phyloP scores from a whole-genome alignment of 2,113 vertebrate genomes.

The Tragulus kanchil region DNA sequence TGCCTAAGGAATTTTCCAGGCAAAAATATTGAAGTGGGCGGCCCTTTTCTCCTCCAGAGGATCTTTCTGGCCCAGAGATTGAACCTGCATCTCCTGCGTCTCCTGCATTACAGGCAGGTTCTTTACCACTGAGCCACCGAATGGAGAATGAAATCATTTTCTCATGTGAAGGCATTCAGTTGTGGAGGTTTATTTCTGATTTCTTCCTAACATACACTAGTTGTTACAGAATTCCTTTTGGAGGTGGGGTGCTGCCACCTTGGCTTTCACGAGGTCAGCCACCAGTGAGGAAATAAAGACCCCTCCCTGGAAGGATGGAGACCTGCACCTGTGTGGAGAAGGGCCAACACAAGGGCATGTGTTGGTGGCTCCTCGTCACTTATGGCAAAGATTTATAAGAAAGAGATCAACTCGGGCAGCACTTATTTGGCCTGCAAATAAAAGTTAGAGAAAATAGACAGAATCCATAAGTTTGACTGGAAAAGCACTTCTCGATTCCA shows the following conservation, averaged over 20 bases:
- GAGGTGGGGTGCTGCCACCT: background rate
- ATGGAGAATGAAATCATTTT: background rate
- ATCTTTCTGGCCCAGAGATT: background rate
- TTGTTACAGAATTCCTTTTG: no score
- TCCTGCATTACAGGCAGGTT: background rate
- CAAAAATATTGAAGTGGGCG: background rate
- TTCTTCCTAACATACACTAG: background rate
- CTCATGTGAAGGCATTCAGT: background rate
- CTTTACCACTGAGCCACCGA: background rate
- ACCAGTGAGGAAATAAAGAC: fast-evolving
- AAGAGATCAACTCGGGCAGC: background rate
- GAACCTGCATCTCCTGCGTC: background rate
- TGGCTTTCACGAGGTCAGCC: background rate
- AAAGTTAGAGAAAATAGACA: background rate
- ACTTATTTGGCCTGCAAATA: background rate
- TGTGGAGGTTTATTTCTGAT: background rate
- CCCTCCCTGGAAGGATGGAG: fast-evolving
- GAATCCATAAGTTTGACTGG: background rate
- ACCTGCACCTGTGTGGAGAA: fast-evolving
- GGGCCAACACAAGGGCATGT: fast-evolving
- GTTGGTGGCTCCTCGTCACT: background rate
- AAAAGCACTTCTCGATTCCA: background rate
- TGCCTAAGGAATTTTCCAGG: background rate
- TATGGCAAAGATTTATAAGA: background rate
- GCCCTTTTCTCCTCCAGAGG: background rate